phyloP scores from a whole-genome alignment of 1,140 invertebrate genomes.

The Pomacea maculata region DNA sequence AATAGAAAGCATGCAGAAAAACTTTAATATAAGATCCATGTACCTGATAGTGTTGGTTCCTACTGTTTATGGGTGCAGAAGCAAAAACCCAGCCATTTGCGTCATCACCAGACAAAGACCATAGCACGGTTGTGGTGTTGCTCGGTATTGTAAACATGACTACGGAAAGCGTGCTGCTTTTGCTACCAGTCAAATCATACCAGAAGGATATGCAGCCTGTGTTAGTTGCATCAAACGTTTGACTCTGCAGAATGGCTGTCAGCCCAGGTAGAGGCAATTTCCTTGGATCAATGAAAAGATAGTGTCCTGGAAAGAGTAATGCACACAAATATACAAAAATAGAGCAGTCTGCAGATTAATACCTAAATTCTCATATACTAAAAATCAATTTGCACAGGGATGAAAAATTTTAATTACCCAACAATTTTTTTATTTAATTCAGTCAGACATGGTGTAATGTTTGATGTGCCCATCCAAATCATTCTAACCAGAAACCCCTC shows the following conservation, averaged over 20 bases:
- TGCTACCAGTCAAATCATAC: constrained; percentile 77
- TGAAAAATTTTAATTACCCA: too few species aligned
- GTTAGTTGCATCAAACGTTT: constrained; percentile 40
- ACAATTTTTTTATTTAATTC: too few species aligned
- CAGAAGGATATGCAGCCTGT: constrained; percentile 70
- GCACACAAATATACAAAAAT: too few species aligned
- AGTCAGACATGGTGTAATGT: too few species aligned
- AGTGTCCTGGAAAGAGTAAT: constrained; percentile 40
- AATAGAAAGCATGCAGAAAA: too few species aligned
- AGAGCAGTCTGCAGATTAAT: too few species aligned
- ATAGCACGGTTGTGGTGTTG: constrained; percentile 19
- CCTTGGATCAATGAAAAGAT: constrained; percentile 43
- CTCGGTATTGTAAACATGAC: constrained; percentile 33
- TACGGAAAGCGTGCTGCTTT: constrained; percentile 23
- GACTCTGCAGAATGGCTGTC: constrained; percentile 49
- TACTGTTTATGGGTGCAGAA: constrained; percentile 33
- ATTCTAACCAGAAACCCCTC: too few species aligned
- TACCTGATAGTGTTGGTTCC: constrained; percentile 15
- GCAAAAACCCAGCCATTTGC: constrained; percentile 45
- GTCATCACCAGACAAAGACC: constrained; percentile 49
- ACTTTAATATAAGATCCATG: not conserved
- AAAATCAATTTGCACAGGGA: too few species aligned
- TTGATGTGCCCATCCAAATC: too few species aligned
- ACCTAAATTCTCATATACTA: too few species aligned
- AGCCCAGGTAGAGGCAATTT: constrained; percentile 29